Conservation (phyloP, 2,888 invertebrate species). For the Trisateles emortualis region DNA sequence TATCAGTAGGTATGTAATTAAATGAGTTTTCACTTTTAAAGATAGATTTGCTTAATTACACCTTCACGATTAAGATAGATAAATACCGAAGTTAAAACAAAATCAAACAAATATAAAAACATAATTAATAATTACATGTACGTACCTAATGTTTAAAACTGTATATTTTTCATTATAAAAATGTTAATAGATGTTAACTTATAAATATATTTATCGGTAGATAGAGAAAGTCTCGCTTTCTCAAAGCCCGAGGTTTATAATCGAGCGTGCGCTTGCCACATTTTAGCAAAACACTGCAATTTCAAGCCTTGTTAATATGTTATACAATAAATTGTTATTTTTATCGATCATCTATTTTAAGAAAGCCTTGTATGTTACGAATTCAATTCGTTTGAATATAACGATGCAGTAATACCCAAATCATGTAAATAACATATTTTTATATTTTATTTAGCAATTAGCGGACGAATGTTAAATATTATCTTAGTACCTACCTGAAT, state of each 20-base stretch:
- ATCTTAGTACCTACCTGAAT: too few species aligned
- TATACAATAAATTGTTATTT: constrained; percentile 7
- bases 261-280: constrained; percentile 50
- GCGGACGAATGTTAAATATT: too few species aligned
- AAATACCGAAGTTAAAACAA: too few species aligned
- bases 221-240: constrained; percentile 78
- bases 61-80: too few species aligned
- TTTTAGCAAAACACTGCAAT: constrained; percentile 33
- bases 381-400: not conserved
- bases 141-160: not conserved
- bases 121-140: not conserved
- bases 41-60: too few species aligned
- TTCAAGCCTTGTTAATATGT: constrained; percentile 10
- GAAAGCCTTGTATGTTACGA: not conserved
- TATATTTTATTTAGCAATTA: too few species aligned
- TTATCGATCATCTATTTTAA: not conserved
- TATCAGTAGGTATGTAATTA: too few species aligned
- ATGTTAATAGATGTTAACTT: constrained; percentile 33
- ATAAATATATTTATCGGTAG: constrained; percentile 43
- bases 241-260: constrained; percentile 61
- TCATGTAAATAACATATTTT: not conserved
- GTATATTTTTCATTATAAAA: constrained; percentile 5
- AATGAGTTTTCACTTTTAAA: too few species aligned
- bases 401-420: not conserved
- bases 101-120: not conserved